phyloP scores from a whole-genome alignment of 2,797 vertebrate species.

The Pteronotus mesoamericanus region DNA sequence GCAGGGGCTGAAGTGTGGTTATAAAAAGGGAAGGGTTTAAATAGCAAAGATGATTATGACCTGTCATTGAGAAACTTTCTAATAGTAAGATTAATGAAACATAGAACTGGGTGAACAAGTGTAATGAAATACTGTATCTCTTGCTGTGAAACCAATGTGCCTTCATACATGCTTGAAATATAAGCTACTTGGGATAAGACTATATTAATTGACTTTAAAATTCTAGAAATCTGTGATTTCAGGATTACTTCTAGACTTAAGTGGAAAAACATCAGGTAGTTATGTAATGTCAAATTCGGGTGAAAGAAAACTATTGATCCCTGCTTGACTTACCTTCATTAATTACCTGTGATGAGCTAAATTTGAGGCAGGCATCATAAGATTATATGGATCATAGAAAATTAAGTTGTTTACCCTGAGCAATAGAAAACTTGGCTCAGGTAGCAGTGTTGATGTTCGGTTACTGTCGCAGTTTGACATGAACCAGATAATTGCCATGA shows the following conservation, averaged over 20 bases:
- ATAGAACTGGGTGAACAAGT: background rate
- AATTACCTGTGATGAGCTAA: background rate
- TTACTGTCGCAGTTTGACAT: background rate
- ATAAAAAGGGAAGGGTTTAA: background rate
- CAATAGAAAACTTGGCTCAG: background rate
- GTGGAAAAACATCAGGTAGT: background rate
- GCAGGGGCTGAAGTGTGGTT: background rate
- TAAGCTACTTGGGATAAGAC: background rate
- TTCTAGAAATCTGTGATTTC: background rate
- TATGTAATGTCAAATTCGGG: background rate
- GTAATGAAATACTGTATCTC: background rate
- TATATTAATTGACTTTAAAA: background rate
- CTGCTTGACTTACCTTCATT: constrained; percentile 10
- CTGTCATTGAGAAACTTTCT: background rate
- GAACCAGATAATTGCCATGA: background rate
- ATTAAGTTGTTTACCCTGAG: background rate
- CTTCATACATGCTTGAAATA: background rate
- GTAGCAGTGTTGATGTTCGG: background rate
- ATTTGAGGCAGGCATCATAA: background rate
- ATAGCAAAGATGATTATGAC: background rate
- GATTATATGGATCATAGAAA: background rate
- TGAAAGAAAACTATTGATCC: background rate
- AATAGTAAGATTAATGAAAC: background rate
- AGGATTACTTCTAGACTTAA: background rate
- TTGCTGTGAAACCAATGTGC: background rate